These are phyloP conservation scores for Actias luna DNA, from an alignment of 2,888 invertebrate genomes.

Conservation along the genomic window DNA sequence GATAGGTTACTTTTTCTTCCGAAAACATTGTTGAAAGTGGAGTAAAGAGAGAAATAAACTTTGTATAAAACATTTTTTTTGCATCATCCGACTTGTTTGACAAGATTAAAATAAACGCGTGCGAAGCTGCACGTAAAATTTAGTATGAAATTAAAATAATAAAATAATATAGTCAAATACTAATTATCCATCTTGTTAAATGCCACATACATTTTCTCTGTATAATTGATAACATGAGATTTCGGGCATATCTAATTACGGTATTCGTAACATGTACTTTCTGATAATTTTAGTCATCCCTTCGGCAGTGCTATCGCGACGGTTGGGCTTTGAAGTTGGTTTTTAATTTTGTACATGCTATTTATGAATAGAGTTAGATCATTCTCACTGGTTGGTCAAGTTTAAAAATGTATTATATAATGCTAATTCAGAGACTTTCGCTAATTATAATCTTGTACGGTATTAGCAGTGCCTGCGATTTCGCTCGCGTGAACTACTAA, in stretches of 20 bases:
- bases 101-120: no score
- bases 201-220: not conserved
- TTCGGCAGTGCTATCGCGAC: not conserved
- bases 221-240: not conserved
- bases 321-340: not conserved
- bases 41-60: no score
- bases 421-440: not conserved
- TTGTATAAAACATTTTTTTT: no score
- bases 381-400: not conserved
- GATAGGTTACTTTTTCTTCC: no score
- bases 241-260: not conserved
- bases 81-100: no score
- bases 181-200: not conserved
- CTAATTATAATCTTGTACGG: not conserved
- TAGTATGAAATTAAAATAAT: no score
- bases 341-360: not conserved
- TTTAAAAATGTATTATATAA: not conserved
- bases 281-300: not conserved
- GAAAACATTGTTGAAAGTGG: no score
- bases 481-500: no score
- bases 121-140: no score
- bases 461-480: no score
- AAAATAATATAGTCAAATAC: not conserved
- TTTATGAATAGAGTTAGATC: not conserved
- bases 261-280: not conserved